These are phyloP conservation scores for Macrophya alboannulata DNA, from an alignment of 2,888 invertebrate genomes.

Conservation along the genomic window DNA sequence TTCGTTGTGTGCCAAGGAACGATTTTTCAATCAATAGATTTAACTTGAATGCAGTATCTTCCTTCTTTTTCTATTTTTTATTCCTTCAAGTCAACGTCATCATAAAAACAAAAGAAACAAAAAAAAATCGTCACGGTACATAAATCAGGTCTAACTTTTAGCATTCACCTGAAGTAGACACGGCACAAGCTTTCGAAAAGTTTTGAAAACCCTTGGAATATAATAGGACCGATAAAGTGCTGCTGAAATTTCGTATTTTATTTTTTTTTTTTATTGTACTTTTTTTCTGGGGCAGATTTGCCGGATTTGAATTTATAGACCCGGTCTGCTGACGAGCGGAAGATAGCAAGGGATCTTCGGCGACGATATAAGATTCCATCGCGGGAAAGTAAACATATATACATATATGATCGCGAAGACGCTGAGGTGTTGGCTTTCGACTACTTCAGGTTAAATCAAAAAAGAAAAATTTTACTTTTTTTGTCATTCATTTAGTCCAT, in stretches of 20 bases:
- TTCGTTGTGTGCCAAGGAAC: not conserved
- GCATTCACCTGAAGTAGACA: slow-evolving; percentile 26
- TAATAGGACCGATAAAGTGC: slow-evolving; percentile 47
- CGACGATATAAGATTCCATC: not conserved
- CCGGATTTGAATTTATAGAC: slow-evolving; percentile 27
- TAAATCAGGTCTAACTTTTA: slow-evolving; percentile 32
- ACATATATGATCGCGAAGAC: not conserved
- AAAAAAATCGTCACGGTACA: not conserved
- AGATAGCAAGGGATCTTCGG: not conserved
- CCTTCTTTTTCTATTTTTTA: not conserved
- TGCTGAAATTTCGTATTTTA: not conserved
- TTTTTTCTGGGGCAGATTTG: slow-evolving; percentile 12
- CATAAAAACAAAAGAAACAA: not conserved
- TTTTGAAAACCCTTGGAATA: slow-evolving; percentile 27
- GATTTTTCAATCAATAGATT: not conserved
- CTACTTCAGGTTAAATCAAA: no score
- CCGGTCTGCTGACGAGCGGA: slow-evolving; percentile 15
- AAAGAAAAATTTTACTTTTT: not conserved
- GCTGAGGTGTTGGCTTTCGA: not conserved
- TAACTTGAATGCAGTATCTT: not conserved
- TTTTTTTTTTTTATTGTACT: not conserved
- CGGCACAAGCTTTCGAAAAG: slow-evolving; percentile 20
- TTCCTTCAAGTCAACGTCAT: not conserved
- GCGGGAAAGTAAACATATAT: not conserved
- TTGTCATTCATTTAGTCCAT: not conserved